Percentiles rank a stretch among this genome's conserved stretches.
Evolutionary conservation across 1,140 invertebrate genomes (phyloP).

Genomic region (Drosophila virilis): DNA sequence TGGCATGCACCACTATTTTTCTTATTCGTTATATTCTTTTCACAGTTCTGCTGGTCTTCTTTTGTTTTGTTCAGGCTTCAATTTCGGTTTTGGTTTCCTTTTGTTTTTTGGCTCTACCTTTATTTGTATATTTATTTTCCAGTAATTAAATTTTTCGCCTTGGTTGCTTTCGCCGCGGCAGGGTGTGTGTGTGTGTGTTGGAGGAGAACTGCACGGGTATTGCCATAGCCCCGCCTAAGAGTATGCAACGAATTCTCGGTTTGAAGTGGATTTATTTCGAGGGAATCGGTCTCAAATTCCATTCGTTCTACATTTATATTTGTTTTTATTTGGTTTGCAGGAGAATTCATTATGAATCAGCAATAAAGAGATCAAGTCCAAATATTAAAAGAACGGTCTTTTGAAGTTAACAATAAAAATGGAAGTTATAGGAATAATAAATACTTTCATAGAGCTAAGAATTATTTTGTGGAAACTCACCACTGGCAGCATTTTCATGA

Average conservation of each 20-base stretch:
- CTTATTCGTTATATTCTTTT: slow-evolving; percentile 15
- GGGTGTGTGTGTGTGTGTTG: background rate
- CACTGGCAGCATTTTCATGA: slow-evolving; percentile 85
- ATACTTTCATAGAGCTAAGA: too few species aligned
- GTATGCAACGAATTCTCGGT: slow-evolving; percentile 5
- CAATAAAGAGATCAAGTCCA: background rate
- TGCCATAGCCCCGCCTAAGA: background rate
- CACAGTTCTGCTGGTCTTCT: background rate
- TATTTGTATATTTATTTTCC: slow-evolving; percentile 76
- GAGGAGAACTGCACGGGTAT: background rate
- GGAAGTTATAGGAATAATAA: too few species aligned
- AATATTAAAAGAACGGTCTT: too few species aligned
- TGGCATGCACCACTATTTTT: slow-evolving; percentile 43
- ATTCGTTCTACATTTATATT: slow-evolving; percentile 49
- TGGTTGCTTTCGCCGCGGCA: slow-evolving; percentile 44
- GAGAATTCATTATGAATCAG: too few species aligned
- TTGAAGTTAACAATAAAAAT: too few species aligned
- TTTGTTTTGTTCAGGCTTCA: slow-evolving; percentile 29
- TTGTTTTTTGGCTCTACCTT: slow-evolving; percentile 63
- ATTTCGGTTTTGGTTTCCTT: slow-evolving; percentile 61
- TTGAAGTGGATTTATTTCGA: background rate
- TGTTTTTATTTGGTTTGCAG: slow-evolving; percentile 45
- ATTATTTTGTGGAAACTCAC: slow-evolving; percentile 78
- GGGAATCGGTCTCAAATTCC: background rate
- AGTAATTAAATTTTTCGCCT: slow-evolving; percentile 81